A percentile compares a stretch with the other conserved stretches of the same genome.
Conservation (phyloP, 2,113 vertebrate genomes). For the Tyto alba region DNA sequence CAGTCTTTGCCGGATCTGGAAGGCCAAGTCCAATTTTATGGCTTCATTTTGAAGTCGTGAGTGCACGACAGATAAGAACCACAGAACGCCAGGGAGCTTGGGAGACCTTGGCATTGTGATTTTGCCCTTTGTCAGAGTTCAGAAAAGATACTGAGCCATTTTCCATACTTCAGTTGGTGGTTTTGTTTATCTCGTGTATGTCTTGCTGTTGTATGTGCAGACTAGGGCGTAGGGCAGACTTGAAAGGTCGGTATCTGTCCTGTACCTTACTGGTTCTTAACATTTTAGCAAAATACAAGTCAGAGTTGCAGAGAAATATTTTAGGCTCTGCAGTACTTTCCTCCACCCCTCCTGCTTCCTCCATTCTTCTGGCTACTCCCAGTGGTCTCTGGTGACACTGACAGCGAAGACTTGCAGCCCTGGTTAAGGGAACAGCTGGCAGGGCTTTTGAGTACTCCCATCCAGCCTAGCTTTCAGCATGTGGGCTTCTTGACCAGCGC, state of each 20-base stretch:
- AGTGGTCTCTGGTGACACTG: not conserved
- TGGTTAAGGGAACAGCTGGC: not conserved
- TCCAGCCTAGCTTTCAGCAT: not conserved
- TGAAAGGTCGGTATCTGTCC: not conserved
- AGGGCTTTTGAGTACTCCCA: not conserved
- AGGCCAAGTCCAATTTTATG: not conserved
- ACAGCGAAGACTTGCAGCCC: not conserved
- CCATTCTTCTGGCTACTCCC: not conserved
- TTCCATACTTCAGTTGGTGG: not conserved
- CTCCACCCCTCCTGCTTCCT: not conserved
- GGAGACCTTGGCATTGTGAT: not conserved
- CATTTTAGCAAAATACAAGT: not conserved
- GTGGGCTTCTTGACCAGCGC: not conserved
- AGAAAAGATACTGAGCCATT: not conserved
- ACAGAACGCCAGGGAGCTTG: not conserved
- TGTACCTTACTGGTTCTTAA: not conserved
- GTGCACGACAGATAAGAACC: not conserved
- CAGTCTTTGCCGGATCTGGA: not conserved
- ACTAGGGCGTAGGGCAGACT: not conserved
- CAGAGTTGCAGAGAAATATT: not conserved
- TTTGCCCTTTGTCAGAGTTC: not conserved
- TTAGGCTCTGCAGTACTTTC: not conserved
- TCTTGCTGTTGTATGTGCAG: not conserved
- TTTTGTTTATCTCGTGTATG: not conserved
- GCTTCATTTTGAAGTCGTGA: not conserved